Evolutionary conservation across 2,888 invertebrate genomes (phyloP).

Genomic region (Rhagophthalmus giganteus): DNA sequence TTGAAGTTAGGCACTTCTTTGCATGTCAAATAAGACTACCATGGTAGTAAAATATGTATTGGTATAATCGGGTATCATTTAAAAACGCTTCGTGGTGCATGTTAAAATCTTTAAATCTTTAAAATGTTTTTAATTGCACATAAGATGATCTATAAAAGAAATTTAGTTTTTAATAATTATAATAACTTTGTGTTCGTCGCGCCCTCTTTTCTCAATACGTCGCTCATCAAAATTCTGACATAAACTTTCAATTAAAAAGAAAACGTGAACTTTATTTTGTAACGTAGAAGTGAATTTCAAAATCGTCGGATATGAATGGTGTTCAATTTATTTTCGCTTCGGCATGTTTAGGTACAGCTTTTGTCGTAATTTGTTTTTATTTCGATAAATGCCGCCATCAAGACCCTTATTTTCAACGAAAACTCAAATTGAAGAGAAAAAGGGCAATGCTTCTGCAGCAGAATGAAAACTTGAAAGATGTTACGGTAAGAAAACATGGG

Average conservation of each 20-base stretch:
- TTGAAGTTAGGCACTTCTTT: too few relatives aligned
- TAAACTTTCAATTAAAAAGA: background rate
- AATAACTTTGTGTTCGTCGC: too few relatives aligned
- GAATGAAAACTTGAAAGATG: background rate
- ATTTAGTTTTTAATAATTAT: too few relatives aligned
- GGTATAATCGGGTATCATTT: too few relatives aligned
- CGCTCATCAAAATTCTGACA: background rate
- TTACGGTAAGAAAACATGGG: background rate
- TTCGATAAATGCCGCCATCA: conserved; percentile 18
- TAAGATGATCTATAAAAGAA: too few relatives aligned
- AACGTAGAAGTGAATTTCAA: background rate
- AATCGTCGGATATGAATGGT: conserved; percentile 12
- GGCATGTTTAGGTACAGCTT: conserved; percentile 9
- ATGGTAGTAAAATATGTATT: too few relatives aligned
- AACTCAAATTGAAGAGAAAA: conserved; percentile 10
- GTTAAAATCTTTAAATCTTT: too few relatives aligned
- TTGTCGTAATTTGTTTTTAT: conserved; percentile 20
- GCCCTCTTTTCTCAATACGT: too few relatives aligned
- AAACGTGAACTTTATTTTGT: background rate
- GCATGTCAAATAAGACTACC: too few relatives aligned
- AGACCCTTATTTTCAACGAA: conserved; percentile 19
- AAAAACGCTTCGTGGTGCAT: too few relatives aligned
- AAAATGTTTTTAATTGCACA: too few relatives aligned
- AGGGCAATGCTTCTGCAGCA: background rate
- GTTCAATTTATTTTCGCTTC: conserved; percentile 11